phyloP scores from a whole-genome alignment of 2,797 vertebrate species.

The Hippoglossus hippoglossus region DNA sequence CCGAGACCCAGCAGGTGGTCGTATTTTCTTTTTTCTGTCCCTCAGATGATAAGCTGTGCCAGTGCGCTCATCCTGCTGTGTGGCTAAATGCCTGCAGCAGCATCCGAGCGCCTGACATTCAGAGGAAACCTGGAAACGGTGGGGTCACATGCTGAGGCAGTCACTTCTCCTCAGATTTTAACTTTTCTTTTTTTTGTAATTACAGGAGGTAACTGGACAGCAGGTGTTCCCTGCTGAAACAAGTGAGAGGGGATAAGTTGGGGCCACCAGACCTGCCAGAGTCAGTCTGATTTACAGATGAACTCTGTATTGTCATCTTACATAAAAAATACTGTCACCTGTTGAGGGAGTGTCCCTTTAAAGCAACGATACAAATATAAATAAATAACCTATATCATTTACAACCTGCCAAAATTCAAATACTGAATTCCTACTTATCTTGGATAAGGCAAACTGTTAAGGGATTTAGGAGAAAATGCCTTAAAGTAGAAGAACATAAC shows the following conservation, averaged over 20 bases:
- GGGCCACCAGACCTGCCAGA: slow-evolving; percentile 1
- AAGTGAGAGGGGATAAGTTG: slow-evolving; percentile 5
- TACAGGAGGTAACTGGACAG: slow-evolving; percentile 27
- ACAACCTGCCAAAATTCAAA: not conserved
- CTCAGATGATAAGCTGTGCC: slow-evolving; percentile 66
- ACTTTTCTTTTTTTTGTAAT: not conserved
- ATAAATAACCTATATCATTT: too few relatives aligned
- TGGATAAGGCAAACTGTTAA: too few relatives aligned
- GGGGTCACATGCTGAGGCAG: slow-evolving; percentile 19
- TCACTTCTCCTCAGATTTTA: slow-evolving; percentile 2
- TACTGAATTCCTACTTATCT: not conserved
- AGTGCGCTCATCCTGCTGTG: slow-evolving; percentile 5
- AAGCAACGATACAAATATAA: not conserved
- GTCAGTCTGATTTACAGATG: too few relatives aligned
- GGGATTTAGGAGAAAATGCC: not conserved
- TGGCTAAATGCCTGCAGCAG: slow-evolving; percentile 35
- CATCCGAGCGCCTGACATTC: slow-evolving; percentile 49
- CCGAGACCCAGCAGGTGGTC: slow-evolving; percentile 37
- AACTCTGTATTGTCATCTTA: not conserved
- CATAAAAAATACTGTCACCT: not conserved
- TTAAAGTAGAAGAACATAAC: not conserved
- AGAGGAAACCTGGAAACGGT: slow-evolving; percentile 42
- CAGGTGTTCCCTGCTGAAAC: slow-evolving; percentile 5
- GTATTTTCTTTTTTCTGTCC: slow-evolving; percentile 54
- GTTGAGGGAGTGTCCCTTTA: not conserved